Percentiles rank a stretch among this genome's conserved stretches.
phyloP scores from a whole-genome alignment of 2,888 invertebrate species.

The Melanotus villosus region DNA sequence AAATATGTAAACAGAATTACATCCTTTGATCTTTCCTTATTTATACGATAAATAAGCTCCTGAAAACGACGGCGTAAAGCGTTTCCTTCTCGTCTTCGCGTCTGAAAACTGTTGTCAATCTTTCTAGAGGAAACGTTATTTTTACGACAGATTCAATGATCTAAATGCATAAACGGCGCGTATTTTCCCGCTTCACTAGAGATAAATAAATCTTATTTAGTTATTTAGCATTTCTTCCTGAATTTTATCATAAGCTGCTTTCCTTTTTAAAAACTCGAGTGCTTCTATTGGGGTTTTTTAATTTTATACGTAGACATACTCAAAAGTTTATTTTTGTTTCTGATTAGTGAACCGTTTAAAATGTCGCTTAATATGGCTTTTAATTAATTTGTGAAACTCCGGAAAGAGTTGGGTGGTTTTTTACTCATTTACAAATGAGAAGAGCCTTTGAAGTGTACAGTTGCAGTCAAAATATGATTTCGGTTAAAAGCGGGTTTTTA shows the following conservation, averaged over 20 bases:
- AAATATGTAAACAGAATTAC: conserved; percentile 35
- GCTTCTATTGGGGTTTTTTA: no score
- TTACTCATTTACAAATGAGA: no score
- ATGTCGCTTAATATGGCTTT: background rate
- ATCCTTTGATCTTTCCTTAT: conserved; percentile 42
- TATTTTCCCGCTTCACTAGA: conserved; percentile 39
- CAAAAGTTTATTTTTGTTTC: no score
- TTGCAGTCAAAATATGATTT: no score
- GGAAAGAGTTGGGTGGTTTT: no score
- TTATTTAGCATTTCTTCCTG: conserved; percentile 31
- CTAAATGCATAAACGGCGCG: conserved; percentile 39
- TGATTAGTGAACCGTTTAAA: background rate
- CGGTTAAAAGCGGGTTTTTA: no score
- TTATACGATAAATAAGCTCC: conserved; percentile 39
- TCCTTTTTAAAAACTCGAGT: background rate
- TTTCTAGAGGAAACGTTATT: conserved; percentile 28
- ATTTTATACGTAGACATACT: no score
- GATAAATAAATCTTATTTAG: conserved; percentile 38
- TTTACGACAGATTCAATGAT: conserved; percentile 35
- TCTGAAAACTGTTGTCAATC: conserved; percentile 40
- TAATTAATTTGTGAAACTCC: background rate
- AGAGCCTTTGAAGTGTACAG: no score
- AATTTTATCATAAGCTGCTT: conserved; percentile 18
- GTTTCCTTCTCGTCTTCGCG: conserved; percentile 24
- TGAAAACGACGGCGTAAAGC: conserved; percentile 24